Evolutionary conservation across 2,113 vertebrate species (phyloP), one percentile per base, ranked within the genome.

Genomic region (Ochotona curzoniae): DNA sequence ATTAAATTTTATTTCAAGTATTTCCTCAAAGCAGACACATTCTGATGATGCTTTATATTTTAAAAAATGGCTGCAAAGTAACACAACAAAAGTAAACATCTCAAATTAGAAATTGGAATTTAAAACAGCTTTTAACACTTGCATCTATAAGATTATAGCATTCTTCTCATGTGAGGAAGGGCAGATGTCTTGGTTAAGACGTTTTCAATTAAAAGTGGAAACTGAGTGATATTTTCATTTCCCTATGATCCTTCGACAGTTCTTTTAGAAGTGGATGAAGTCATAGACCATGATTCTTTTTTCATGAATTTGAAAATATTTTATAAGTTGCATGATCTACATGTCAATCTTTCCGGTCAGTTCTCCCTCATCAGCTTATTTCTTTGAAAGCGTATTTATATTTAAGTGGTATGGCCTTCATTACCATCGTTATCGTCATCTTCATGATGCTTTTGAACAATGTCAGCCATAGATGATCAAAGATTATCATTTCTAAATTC

Each of bases 121-220:
- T 73, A 82, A 95, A 89, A 30, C 35, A 76, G 63, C 60, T 21
- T 57, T 57, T 57, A 7, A 75, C 70, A 79, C 69, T 51, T 91
- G 23, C 20, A 66, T 84, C n/a, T n/a, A n/a, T n/a, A n/a, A n/a
- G n/a, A n/a, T 30, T 81, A 38, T n/a, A 82, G 11, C 81, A 8
- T 71, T 70, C 73, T 86, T 49, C 83, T 30, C 85, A 30, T 70
- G 32, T 12, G 79, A 88, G 32, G 10, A 95, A 4, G 78, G 20
- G 89, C 93, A 21, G 11, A 30, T 83, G 17, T 79, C 61, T 82
- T 75, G 70, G 61, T 82, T 75, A 91, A 79, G 5, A 81, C 81
- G 63, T 95, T 94, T 85, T n/a, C 15, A 73, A 87, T 32, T 82
- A 78, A 82, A 87, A 82, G 80, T 93, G 75, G n/a, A 93, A 79